phyloP scores from a whole-genome alignment of 2,888 invertebrate species.

The Abscondita cerata region DNA sequence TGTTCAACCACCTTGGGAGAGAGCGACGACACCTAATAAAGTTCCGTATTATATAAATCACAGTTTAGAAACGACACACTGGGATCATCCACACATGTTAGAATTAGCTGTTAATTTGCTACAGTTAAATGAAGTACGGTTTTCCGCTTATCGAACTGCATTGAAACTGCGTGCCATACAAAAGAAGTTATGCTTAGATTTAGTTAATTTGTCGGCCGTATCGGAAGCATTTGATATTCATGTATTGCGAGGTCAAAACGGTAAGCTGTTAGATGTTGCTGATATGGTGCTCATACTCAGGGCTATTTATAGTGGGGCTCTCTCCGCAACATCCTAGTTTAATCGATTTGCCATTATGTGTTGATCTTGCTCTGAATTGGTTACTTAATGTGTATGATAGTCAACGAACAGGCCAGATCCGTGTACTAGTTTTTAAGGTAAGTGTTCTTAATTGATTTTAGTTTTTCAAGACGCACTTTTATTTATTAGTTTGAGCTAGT shows the following conservation, averaged over 20 bases:
- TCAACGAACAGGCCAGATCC: constrained; percentile 93
- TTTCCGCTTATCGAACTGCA: constrained; percentile 98
- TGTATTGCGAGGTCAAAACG: constrained; percentile 92
- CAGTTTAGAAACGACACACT: constrained; percentile 97
- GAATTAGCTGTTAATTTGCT: constrained; percentile 90
- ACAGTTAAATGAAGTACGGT: constrained; percentile 96
- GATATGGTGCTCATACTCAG: constrained; percentile 96
- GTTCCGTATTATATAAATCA: constrained; percentile 99
- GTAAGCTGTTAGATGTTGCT: constrained; percentile 92
- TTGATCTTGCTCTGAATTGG: constrained; percentile 98
- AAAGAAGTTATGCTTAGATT: constrained; percentile 88
- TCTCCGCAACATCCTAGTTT: constrained; percentile 55
- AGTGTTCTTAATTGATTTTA: constrained; percentile 18
- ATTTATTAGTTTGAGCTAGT: no score
- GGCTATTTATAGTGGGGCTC: constrained; percentile 79
- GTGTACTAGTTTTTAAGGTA: constrained; percentile 94
- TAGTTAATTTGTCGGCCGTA: constrained; percentile 83
- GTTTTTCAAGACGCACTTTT: no score
- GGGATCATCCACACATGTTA: constrained; percentile 99
- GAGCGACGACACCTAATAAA: constrained; percentile 95
- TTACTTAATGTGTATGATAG: constrained; percentile 98
- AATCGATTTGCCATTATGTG: constrained; percentile 90
- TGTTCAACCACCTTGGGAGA: constrained; percentile 96
- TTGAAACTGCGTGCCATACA: constrained; percentile 96
- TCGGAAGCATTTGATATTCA: constrained; percentile 93